Evolutionary conservation across 53 echinoderm and acorn worm genomes (phyloP).

Genomic region (Zoroaster sp.): DNA sequence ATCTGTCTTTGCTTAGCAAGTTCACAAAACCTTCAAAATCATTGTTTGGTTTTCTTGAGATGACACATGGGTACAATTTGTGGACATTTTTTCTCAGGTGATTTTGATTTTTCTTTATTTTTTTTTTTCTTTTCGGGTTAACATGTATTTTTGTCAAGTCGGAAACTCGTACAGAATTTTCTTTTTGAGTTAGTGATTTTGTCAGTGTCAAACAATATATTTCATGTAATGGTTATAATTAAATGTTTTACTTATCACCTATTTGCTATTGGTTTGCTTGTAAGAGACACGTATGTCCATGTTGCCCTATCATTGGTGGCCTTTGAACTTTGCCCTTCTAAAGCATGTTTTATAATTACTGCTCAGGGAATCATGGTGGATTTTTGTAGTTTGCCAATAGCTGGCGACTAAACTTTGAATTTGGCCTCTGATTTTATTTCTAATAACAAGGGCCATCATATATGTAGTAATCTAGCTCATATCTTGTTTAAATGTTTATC

Average conservation of each 20-base stretch:
- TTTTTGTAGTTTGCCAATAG: background rate
- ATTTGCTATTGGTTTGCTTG: background rate
- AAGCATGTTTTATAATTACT: background rate
- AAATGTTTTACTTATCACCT: background rate
- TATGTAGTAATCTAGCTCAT: background rate
- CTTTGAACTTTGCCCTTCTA: background rate
- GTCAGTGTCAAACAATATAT: background rate
- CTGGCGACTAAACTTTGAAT: background rate
- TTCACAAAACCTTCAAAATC: too few relatives aligned
- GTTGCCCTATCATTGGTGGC: background rate
- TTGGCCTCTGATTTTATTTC: background rate
- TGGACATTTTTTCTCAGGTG: too few relatives aligned
- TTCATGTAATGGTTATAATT: background rate
- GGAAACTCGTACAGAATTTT: too few relatives aligned
- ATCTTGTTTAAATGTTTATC: too few relatives aligned
- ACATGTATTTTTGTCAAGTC: too few relatives aligned
- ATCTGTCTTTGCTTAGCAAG: too few relatives aligned
- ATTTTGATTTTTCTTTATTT: too few relatives aligned
- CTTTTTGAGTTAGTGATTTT: too few relatives aligned
- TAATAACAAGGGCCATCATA: background rate
- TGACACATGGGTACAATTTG: too few relatives aligned
- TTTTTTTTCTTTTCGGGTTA: too few relatives aligned
- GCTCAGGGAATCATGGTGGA: slow-evolving; percentile 1
- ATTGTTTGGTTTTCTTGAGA: too few relatives aligned
- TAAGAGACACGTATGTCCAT: too few relatives aligned